These are phyloP conservation scores for Darevskia mixta DNA, from an alignment of 2,797 vertebrate genomes.

Conservation along the genomic window DNA sequence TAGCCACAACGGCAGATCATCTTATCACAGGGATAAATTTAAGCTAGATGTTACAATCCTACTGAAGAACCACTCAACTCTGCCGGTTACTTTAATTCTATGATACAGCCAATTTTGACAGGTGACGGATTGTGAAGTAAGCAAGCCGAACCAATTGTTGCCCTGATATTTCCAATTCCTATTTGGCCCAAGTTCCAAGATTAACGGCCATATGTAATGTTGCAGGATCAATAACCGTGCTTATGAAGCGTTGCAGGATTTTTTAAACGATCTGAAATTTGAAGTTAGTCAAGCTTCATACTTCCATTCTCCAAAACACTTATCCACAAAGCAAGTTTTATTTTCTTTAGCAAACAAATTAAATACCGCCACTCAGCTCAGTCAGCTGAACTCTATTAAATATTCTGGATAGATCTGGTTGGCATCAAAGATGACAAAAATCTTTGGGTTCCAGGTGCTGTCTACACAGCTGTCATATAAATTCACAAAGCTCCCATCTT, in stretches of 20 bases:
- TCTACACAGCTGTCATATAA: conserved; percentile 98
- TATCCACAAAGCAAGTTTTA: conserved; percentile 43
- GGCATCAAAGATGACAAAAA: conserved; percentile 97
- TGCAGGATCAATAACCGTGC: conserved; percentile 7
- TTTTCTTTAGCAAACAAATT: conserved; percentile 25
- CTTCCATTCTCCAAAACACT: conserved; percentile 31
- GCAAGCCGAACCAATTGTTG: neutral
- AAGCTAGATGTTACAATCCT: conserved; percentile 9
- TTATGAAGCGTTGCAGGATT: neutral
- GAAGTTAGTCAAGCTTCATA: conserved; percentile 58
- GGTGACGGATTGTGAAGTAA: neutral
- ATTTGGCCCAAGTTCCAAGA: conserved; percentile 47
- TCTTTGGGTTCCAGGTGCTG: conserved; percentile 92
- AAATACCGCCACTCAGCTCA: conserved; percentile 35
- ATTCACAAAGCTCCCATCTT: conserved; percentile 93
- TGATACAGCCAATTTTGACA: neutral
- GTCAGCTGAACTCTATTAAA: conserved; percentile 92
- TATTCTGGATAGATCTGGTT: conserved; percentile 99
- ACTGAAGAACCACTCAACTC: neutral
- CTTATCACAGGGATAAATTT: conserved; percentile 14
- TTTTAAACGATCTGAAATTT: conserved; percentile 52
- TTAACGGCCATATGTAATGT: neutral
- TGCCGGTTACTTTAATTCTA: conserved; percentile 6
- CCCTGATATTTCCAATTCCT: conserved; percentile 38
- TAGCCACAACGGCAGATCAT: neutral